Conservation (phyloP, 2,113 vertebrate genomes). For the Atherinomorus stipes region DNA sequence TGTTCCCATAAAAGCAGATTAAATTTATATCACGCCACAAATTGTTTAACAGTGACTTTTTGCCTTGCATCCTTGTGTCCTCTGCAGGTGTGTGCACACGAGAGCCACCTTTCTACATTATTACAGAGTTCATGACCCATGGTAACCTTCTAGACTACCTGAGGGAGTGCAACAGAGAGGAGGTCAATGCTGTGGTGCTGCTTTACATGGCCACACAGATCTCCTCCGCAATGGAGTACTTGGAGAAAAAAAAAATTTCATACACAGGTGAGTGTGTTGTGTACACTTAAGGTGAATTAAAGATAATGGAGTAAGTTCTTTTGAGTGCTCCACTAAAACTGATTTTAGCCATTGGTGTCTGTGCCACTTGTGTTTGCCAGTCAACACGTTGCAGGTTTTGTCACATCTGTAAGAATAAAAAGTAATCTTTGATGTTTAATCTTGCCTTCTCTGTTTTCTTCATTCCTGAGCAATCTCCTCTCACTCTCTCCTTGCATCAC, state of each 20-base stretch:
- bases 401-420: not conserved
- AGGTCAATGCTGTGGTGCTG: slow-evolving; percentile 96
- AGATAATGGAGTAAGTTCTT: not conserved
- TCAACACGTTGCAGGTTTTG: not conserved
- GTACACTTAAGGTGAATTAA: not conserved
- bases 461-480: slow-evolving; percentile 12
- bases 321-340: no score
- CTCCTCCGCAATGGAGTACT: slow-evolving; percentile 98
- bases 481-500: slow-evolving; percentile 3
- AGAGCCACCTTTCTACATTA: slow-evolving; percentile 98
- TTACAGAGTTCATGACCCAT: slow-evolving; percentile 99
- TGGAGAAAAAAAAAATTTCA: slow-evolving; percentile 99
- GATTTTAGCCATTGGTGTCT: no score
- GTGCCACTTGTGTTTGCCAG: no score
- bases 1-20: not conserved
- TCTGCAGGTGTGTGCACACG: slow-evolving; percentile 94
- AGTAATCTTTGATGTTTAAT: slow-evolving; percentile 12
- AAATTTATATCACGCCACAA: not conserved
- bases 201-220: slow-evolving; percentile 99
- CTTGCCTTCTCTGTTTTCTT: not conserved
- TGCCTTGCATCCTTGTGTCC: not conserved
- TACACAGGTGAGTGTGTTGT: slow-evolving; percentile 88
- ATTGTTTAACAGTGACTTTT: not conserved
- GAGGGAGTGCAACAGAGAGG: slow-evolving; percentile 94
- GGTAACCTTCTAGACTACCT: slow-evolving; percentile 97